phyloP scores from a whole-genome alignment of 2,113 vertebrate species.

The Oreotrochilus melanogaster region DNA sequence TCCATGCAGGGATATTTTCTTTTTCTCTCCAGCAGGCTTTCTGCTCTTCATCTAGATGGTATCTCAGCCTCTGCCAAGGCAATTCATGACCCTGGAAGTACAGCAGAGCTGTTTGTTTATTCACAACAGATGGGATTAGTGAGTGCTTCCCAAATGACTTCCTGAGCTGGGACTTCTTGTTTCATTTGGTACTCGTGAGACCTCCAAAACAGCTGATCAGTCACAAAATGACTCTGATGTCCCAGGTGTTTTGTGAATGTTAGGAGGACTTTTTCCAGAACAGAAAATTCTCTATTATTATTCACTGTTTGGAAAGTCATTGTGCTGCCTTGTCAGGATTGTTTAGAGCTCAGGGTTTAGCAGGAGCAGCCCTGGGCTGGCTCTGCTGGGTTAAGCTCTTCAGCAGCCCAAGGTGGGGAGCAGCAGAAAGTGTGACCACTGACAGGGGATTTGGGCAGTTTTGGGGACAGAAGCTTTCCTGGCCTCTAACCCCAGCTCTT shows the following conservation, averaged over 20 bases:
- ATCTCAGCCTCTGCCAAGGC: slow-evolving; percentile 5
- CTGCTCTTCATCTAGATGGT: not conserved
- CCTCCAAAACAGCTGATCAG: slow-evolving; percentile 54
- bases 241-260: slow-evolving; percentile 32
- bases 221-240: slow-evolving; percentile 49
- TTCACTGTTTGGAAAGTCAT: not conserved
- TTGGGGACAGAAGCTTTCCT: not conserved
- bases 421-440: not conserved
- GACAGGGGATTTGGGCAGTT: not conserved
- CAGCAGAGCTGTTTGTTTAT: slow-evolving; percentile 58
- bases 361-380: not conserved
- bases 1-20: not conserved
- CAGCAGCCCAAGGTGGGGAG: not conserved
- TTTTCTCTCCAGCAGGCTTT: not conserved
- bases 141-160: slow-evolving; percentile 49
- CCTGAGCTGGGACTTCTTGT: slow-evolving; percentile 58
- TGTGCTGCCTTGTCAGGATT: not conserved
- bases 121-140: slow-evolving; percentile 54
- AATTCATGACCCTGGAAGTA: slow-evolving; percentile 11
- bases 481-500: not conserved
- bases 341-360: not conserved
- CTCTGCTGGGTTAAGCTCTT: not conserved
- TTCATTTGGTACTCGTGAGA: slow-evolving; percentile 16
- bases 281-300: slow-evolving; percentile 12
- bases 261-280: not conserved